Evolutionary conservation across 2,888 invertebrate genomes (phyloP).

Genomic region (Kryphioiulus occultus): DNA sequence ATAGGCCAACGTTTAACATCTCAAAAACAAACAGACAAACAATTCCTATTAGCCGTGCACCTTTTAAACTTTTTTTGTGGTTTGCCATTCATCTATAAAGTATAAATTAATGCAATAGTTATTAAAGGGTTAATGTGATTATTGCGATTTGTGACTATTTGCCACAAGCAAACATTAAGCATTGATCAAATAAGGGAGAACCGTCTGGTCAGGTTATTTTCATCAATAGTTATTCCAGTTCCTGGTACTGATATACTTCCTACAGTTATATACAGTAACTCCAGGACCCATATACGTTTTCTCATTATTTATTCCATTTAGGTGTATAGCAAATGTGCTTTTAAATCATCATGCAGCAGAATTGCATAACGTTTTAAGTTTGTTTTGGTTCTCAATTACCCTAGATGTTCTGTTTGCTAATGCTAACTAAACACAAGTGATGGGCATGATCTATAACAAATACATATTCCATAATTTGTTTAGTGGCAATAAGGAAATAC

Average conservation of each 20-base stretch:
- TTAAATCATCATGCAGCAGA: not conserved
- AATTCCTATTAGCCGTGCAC: not conserved
- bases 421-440: no score
- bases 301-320: no score
- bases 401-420: not conserved
- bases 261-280: not conserved
- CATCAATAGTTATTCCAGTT: not conserved
- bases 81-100: not conserved
- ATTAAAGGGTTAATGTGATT: not conserved
- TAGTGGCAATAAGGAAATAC: not conserved
- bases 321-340: not conserved
- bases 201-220: not conserved
- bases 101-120: not conserved
- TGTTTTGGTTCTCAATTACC: not conserved
- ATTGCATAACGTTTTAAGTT: not conserved
- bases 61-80: not conserved
- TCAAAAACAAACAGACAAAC: no score
- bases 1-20: no score
- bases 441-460: no score
- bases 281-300: not conserved
- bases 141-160: not conserved
- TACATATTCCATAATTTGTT: not conserved
- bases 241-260: not conserved
- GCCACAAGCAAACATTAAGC: not conserved
- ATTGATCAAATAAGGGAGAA: not conserved